Conservation (phyloP, 2,888 invertebrate genomes). For the Drosophila ochracea region DNA sequence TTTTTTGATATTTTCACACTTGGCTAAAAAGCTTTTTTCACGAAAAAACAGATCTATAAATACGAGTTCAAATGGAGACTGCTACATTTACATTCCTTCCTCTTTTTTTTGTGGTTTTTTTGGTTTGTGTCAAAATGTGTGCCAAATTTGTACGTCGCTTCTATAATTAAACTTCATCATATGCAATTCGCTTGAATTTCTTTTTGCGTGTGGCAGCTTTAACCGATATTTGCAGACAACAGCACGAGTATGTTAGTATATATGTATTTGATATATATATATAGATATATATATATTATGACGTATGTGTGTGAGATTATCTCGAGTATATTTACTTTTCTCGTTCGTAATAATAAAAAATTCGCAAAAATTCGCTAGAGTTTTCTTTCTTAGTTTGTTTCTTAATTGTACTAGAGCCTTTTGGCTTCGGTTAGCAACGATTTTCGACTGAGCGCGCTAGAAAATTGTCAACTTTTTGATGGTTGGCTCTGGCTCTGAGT, state of each 20-base stretch:
- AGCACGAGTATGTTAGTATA: slow-evolving; percentile 32
- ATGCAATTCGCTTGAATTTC: slow-evolving; percentile 45
- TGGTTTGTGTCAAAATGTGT: slow-evolving; percentile 57
- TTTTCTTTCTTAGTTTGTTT: slow-evolving; percentile 18
- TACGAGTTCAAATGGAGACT: slow-evolving; percentile 66
- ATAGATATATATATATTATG: slow-evolving; percentile 6
- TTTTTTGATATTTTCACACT: slow-evolving; percentile 14
- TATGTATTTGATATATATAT: slow-evolving; percentile 4
- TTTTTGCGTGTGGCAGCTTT: slow-evolving; percentile 28
- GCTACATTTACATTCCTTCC: slow-evolving; percentile 40
- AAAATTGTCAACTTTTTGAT: slow-evolving; percentile 65
- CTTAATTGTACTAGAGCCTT: slow-evolving; percentile 76
- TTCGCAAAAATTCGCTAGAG: slow-evolving; percentile 48
- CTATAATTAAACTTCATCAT: slow-evolving; percentile 72
- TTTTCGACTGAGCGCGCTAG: slow-evolving; percentile 78
- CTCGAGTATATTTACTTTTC: slow-evolving; percentile 70
- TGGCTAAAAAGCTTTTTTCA: slow-evolving; percentile 36
- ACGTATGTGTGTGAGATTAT: slow-evolving; percentile 14
- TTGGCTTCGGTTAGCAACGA: slow-evolving; percentile 81
- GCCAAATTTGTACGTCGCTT: slow-evolving; percentile 64
- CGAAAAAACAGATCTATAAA: slow-evolving; percentile 67
- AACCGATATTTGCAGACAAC: slow-evolving; percentile 64
- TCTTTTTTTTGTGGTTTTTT: not conserved
- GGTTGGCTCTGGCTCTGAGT: slow-evolving; percentile 46
- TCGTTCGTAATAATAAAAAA: slow-evolving; percentile 77